Base-by-base conservation (phyloP, 1,140 invertebrate species). In the Campoletis sonorensis region DNA sequence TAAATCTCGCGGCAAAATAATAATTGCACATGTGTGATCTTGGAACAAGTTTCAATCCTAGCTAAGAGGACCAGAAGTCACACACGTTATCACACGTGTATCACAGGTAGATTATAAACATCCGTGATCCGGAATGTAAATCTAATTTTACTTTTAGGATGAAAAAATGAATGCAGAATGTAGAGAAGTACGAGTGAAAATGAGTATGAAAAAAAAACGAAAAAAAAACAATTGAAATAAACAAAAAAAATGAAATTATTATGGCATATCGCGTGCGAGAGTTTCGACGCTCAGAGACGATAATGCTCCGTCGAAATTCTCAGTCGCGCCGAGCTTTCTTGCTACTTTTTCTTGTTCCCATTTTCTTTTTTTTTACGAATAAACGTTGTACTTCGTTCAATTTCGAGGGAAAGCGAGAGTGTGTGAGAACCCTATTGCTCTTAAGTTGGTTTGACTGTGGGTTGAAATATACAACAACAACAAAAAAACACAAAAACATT, bases 181-280 rank as follows among this genome's bases (percentile, higher is more conserved):
- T 71, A 13, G 68, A 68, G 21, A 26, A 23, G 5, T 33, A 26
- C 21, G 64, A 68, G 64, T 68, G 27, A 37, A 16, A 58, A 58
- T 13, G 1, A 72, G n/a, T 16, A 76, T 26, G 51, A 7, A 58
- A 58, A 30, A n/a, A n/a, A n/a, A n/a, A n/a, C n/a, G n/a, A n/a
- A n/a, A n/a, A n/a, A n/a, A 76, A 26, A 76, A 27, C 18, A 73
- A 76, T 27, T 27, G 33, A 76, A 30, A 58, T 33, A 30, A 76
- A 76, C 15, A 58, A 30, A 15, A 76, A 58, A 58, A 37, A n/a
- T n/a, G 16, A 76, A 37, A 73, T 40, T 73, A 33, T 21, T 18
- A 23, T 76, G 72, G 72, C 72, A 76, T 76, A 58, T 58, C 72
- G 23, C 72, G 72, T 51, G 30, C 27, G 49, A 76, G 72, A 76